phyloP scores from a whole-genome alignment of 2,113 vertebrate species.

The Zeus faber region DNA sequence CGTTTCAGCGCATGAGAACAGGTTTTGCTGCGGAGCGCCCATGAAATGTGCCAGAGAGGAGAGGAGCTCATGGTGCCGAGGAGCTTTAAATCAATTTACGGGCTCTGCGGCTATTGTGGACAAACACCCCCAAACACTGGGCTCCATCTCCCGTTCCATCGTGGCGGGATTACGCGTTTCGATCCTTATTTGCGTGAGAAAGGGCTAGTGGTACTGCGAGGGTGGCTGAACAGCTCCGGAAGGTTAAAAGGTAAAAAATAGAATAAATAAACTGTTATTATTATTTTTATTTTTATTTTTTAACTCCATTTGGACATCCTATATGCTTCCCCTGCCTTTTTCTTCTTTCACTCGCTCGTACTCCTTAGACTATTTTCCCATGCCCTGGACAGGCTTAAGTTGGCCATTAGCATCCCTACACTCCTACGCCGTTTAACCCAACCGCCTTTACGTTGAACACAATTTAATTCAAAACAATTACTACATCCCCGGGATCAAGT shows the following conservation, averaged over 20 bases:
- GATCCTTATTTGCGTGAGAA: constrained; percentile 31
- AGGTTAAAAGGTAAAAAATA: constrained; percentile 31
- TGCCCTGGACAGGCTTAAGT: constrained; percentile 25
- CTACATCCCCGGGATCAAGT: constrained; percentile 9
- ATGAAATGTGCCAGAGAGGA: too few relatives aligned
- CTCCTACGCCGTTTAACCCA: too few relatives aligned
- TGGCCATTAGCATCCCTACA: constrained; percentile 37
- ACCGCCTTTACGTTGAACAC: constrained; percentile 20
- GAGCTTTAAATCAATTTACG: constrained; percentile 38
- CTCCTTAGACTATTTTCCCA: constrained; percentile 38
- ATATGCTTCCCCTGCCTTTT: constrained; percentile 3
- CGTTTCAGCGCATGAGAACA: constrained; percentile 32
- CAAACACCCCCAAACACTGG: constrained; percentile 22
- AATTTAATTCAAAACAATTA: constrained; percentile 24
- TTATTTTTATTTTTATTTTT: too few relatives aligned
- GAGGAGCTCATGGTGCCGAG: too few relatives aligned
- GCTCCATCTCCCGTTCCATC: constrained; percentile 28
- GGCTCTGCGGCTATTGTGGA: constrained; percentile 37
- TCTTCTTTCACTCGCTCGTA: constrained; percentile 2
- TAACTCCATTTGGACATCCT: constrained; percentile 14
- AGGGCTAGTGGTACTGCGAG: constrained; percentile 25
- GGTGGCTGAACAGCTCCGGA: constrained; percentile 23
- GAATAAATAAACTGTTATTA: too few relatives aligned
- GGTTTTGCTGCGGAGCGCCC: constrained; percentile 27
- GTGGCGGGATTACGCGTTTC: constrained; percentile 19